Percentiles rank a stretch among this genome's conserved stretches.
These are phyloP conservation scores for Aurelia sp. DNA, from an alignment of 30 jellyfish, hydroid and myxozoan species.

Conservation along the genomic window DNA sequence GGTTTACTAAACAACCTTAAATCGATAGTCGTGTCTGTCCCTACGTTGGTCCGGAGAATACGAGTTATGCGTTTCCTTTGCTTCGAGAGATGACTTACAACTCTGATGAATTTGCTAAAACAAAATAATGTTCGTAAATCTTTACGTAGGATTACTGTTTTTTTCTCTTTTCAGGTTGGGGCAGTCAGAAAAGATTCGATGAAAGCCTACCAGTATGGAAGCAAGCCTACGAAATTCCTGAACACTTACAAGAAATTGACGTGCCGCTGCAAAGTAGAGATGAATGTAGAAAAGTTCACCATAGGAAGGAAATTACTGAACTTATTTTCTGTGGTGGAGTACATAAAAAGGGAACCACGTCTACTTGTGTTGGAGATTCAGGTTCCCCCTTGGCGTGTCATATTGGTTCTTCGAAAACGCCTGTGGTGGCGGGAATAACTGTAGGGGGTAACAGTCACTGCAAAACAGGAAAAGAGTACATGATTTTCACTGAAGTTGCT, in stretches of 20 bases:
- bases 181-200: conserved; percentile 31
- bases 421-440: conserved; percentile 53
- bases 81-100: too few species aligned
- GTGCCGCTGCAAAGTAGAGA: conserved; percentile 38
- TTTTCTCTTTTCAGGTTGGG: conserved; percentile 44
- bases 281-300: conserved; percentile 26
- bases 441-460: conserved; percentile 63
- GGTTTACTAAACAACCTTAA: too few species aligned
- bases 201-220: not conserved
- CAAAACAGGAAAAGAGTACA: conserved; percentile 45
- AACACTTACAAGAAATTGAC: conserved; percentile 57
- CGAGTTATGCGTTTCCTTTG: too few species aligned
- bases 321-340: conserved; percentile 69
- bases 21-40: too few species aligned
- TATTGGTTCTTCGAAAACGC: not conserved
- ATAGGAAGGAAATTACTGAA: conserved; percentile 27
- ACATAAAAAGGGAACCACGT: conserved; percentile 8
- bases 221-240: conserved; percentile 27
- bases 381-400: conserved; percentile 77
- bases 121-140: too few species aligned
- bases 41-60: too few species aligned
- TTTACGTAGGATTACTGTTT: too few species aligned
- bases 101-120: too few species aligned
- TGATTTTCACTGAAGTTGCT: conserved; percentile 67
- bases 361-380: conserved; percentile 71